phyloP scores from a whole-genome alignment of 2,888 invertebrate genomes.

The Epinotia demarniana region DNA sequence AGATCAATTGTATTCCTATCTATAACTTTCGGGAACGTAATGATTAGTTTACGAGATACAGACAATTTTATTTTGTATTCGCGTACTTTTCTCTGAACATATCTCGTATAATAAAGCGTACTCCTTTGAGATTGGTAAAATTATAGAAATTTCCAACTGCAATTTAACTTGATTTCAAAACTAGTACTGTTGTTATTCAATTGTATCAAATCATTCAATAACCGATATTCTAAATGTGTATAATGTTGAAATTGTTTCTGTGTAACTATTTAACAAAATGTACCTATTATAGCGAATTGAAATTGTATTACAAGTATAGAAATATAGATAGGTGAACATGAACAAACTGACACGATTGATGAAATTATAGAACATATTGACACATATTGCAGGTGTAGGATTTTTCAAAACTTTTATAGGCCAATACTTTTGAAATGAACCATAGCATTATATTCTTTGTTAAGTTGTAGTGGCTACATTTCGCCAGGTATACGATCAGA shows the following conservation, averaged over 20 bases:
- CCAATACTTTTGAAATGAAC: not conserved
- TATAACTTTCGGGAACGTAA: no score
- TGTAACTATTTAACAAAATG: slow-evolving; percentile 35
- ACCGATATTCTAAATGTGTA: slow-evolving; percentile 22
- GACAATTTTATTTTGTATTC: no score
- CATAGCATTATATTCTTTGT: not conserved
- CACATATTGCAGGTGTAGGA: not conserved
- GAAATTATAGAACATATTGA: slow-evolving; percentile 1
- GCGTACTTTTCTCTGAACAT: no score
- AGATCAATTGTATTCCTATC: no score
- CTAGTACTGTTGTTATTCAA: not conserved
- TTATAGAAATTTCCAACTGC: slow-evolving; percentile 5
- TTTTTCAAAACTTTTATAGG: not conserved
- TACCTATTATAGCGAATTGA: slow-evolving; percentile 42
- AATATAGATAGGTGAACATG: slow-evolving; percentile 5
- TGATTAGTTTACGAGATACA: no score
- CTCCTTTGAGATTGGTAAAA: not conserved
- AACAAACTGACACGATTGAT: slow-evolving; percentile 19
- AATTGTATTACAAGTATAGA: slow-evolving; percentile 30
- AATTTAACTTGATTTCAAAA: not conserved
- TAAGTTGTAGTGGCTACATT: not conserved
- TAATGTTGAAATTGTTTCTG: slow-evolving; percentile 31
- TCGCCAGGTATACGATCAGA: not conserved
- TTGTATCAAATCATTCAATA: slow-evolving; percentile 14
- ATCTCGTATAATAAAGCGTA: not conserved